A percentile compares a stretch with the other conserved stretches of the same genome.
Conservation (phyloP, 2,113 vertebrate genomes). For the Bubo scandiacus region DNA sequence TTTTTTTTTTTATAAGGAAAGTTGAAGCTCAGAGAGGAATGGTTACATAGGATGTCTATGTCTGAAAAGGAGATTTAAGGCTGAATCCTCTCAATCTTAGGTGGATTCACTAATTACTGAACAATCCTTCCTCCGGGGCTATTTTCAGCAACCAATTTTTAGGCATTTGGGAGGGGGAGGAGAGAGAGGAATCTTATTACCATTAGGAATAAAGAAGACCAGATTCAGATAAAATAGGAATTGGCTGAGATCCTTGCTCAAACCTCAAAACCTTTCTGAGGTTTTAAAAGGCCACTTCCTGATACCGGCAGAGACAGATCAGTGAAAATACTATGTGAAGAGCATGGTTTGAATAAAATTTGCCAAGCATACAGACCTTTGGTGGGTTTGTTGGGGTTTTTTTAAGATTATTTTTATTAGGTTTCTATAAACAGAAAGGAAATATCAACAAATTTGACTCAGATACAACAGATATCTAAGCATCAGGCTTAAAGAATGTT, state of each 20-base stretch:
- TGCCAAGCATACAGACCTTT: background rate
- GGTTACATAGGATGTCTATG: background rate
- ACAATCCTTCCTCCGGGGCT: background rate
- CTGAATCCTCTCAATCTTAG: background rate
- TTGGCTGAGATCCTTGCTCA: background rate
- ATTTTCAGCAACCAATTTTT: background rate
- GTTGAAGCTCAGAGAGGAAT: background rate
- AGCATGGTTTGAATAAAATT: background rate
- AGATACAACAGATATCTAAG: background rate
- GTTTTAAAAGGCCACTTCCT: background rate
- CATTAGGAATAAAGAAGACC: background rate
- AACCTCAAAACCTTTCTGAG: conserved; percentile 17
- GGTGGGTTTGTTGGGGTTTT: background rate
- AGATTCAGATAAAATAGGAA: conserved; percentile 9
- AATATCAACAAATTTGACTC: background rate
- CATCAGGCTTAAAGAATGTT: background rate
- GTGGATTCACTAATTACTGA: background rate
- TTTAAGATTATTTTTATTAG: background rate
- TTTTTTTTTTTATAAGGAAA: background rate
- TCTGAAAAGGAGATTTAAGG: background rate
- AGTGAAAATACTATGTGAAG: conserved; percentile 3
- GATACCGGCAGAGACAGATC: background rate
- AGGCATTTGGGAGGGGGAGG: background rate
- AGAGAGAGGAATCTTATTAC: background rate
- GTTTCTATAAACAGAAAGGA: conserved; percentile 21